These are phyloP conservation scores for Romanogobio albipinnatus DNA, from an alignment of 2,113 vertebrate species.

Conservation along the genomic window DNA sequence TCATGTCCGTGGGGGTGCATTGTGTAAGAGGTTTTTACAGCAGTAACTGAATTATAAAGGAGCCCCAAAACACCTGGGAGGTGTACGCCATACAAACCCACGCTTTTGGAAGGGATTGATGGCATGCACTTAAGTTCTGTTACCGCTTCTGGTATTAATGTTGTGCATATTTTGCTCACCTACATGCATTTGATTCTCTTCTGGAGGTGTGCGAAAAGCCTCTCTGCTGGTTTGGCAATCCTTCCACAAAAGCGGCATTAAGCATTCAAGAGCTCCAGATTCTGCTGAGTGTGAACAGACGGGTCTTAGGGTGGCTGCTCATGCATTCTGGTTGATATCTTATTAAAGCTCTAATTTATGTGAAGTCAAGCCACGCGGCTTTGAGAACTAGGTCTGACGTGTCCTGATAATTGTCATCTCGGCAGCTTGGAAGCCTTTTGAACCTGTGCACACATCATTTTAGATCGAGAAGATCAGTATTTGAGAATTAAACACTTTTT, in stretches of 20 bases:
- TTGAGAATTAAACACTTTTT: background rate
- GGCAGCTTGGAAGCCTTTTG: background rate
- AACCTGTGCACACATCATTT: background rate
- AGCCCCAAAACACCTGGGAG: slow-evolving; percentile 38
- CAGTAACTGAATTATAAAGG: slow-evolving; percentile 43
- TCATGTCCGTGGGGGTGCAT: slow-evolving; percentile 16
- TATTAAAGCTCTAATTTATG: slow-evolving; percentile 33
- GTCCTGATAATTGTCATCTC: background rate
- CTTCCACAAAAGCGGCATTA: slow-evolving; percentile 38
- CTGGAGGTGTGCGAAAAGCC: slow-evolving; percentile 20
- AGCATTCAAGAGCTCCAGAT: slow-evolving; percentile 26
- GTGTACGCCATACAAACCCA: background rate
- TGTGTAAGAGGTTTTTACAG: slow-evolving; percentile 52
- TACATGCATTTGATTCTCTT: slow-evolving; percentile 3
- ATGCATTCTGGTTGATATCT: slow-evolving; percentile 37
- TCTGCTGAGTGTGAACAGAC: slow-evolving; percentile 34
- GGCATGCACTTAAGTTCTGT: slow-evolving; percentile 23
- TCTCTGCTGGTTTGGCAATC: slow-evolving; percentile 7
- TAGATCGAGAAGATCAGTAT: background rate
- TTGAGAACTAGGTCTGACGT: slow-evolving; percentile 1
- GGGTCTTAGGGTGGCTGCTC: slow-evolving; percentile 6
- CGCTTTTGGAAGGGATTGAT: slow-evolving; percentile 11
- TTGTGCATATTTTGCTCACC: slow-evolving; percentile 21
- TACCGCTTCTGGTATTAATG: slow-evolving; percentile 28
- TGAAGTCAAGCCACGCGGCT: slow-evolving; percentile 13